Evolutionary conservation across 2,797 vertebrate species (phyloP).

Genomic region (Botia almorhae): DNA sequence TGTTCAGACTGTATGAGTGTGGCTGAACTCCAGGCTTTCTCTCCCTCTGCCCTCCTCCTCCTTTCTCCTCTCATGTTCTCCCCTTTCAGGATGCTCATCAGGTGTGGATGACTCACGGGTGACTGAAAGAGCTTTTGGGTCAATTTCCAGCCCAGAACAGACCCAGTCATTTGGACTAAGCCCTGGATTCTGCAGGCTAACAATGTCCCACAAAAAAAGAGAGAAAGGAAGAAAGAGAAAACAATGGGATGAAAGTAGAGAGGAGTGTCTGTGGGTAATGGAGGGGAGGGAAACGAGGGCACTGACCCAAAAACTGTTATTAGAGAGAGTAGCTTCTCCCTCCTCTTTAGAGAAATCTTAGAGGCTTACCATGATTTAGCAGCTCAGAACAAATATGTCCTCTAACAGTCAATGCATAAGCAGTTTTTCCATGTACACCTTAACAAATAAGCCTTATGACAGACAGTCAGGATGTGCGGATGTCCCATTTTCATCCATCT

Average conservation of each 20-base stretch:
- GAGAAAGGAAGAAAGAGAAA: slow-evolving; percentile 73
- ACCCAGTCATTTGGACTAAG: slow-evolving; percentile 81
- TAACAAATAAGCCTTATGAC: slow-evolving; percentile 46
- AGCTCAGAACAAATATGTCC: slow-evolving; percentile 76
- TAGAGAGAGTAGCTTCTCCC: slow-evolving; percentile 60
- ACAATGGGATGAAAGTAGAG: slow-evolving; percentile 67
- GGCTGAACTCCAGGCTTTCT: slow-evolving; percentile 37
- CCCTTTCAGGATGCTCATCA: slow-evolving; percentile 43
- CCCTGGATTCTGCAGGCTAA: slow-evolving; percentile 77
- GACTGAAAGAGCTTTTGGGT: slow-evolving; percentile 71
- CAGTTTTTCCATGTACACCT: slow-evolving; percentile 31
- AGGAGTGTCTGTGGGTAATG: slow-evolving; percentile 77
- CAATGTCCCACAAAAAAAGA: slow-evolving; percentile 74
- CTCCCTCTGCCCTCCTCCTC: slow-evolving; percentile 24
- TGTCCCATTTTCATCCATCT: no score
- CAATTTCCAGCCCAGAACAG: slow-evolving; percentile 79
- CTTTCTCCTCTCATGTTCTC: slow-evolving; percentile 23
- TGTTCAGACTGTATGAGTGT: no score
- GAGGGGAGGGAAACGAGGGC: slow-evolving; percentile 67
- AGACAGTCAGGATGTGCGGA: no score
- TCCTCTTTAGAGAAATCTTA: slow-evolving; percentile 59
- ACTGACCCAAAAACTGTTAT: slow-evolving; percentile 62
- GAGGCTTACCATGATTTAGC: slow-evolving; percentile 70
- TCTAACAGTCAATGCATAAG: slow-evolving; percentile 69
- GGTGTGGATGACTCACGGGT: slow-evolving; percentile 66